Conservation (phyloP, 37 sponge, comb jelly and placozoan genomes). For the Haliclona indistincta region DNA sequence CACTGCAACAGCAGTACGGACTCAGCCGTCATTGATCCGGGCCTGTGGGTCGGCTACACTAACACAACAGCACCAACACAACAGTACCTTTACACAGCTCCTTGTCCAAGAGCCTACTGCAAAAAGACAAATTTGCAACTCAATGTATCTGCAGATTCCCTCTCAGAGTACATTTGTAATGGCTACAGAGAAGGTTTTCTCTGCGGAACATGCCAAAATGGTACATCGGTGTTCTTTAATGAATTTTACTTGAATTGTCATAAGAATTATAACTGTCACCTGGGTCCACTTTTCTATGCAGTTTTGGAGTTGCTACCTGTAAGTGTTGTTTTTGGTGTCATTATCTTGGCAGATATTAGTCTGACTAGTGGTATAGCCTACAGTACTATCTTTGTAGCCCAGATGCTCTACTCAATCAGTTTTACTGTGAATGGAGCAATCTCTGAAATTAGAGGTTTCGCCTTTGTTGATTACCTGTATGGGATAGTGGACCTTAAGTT, state of each 20-base stretch:
- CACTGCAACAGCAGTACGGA: background rate
- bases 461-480: background rate
- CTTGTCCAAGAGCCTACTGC: slow-evolving; percentile 10
- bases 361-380: slow-evolving; percentile 37
- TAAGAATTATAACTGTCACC: background rate
- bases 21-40: slow-evolving; percentile 11
- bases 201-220: slow-evolving; percentile 30
- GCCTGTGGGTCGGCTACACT: slow-evolving; percentile 38
- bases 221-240: slow-evolving; percentile 27
- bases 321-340: slow-evolving; percentile 14
- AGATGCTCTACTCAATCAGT: slow-evolving; percentile 19
- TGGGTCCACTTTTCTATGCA: slow-evolving; percentile 26
- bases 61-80: background rate
- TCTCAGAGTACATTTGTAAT: slow-evolving; percentile 24
- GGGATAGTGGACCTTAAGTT: slow-evolving; percentile 37
- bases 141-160: background rate
- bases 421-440: background rate
- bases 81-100: slow-evolving; percentile 8
- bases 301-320: slow-evolving; percentile 38
- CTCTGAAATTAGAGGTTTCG: background rate
- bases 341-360: slow-evolving; percentile 25
- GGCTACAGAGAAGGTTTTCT: slow-evolving; percentile 14
- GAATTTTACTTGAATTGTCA: slow-evolving; percentile 11
- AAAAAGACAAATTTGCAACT: background rate
- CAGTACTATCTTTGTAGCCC: slow-evolving; percentile 41